These are phyloP conservation scores for Odontocerum albicorne DNA, from an alignment of 2,888 invertebrate species.

Conservation along the genomic window DNA sequence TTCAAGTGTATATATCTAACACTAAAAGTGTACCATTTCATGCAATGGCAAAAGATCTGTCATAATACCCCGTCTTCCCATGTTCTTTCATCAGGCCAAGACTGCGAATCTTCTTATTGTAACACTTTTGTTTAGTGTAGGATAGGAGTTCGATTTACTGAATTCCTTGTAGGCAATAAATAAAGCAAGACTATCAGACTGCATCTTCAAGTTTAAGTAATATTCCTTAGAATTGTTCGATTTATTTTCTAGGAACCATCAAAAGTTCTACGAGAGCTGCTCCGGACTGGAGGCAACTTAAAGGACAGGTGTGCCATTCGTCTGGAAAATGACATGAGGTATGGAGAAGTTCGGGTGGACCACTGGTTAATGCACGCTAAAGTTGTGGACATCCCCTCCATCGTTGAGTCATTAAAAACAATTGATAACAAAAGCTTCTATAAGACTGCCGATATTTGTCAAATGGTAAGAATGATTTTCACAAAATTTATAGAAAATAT, in stretches of 20 bases:
- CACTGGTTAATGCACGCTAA: conserved; percentile 86
- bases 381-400: conserved; percentile 87
- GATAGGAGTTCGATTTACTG: too few relatives aligned
- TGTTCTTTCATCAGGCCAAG: neutral
- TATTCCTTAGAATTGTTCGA: neutral
- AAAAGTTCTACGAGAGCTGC: conserved; percentile 69
- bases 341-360: conserved; percentile 87
- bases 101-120: too few relatives aligned
- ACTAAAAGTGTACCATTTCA: too few relatives aligned
- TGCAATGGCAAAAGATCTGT: too few relatives aligned
- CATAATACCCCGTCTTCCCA: neutral
- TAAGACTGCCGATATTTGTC: conserved; percentile 96
- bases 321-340: conserved; percentile 84
- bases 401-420: conserved; percentile 92
- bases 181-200: too few relatives aligned
- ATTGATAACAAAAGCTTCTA: conserved; percentile 96
- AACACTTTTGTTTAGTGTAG: too few relatives aligned
- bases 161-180: neutral
- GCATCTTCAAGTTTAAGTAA: conserved; percentile 3
- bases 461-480: conserved; percentile 73
- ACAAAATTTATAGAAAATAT: too few relatives aligned
- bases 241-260: conserved; percentile 67
- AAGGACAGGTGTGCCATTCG: conserved; percentile 86
- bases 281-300: conserved; percentile 72
- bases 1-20: too few relatives aligned